Evolutionary conservation across 1,140 invertebrate genomes (phyloP), one percentile per base, ranked within the genome.

Genomic region (Gonatopus flavifemur): DNA sequence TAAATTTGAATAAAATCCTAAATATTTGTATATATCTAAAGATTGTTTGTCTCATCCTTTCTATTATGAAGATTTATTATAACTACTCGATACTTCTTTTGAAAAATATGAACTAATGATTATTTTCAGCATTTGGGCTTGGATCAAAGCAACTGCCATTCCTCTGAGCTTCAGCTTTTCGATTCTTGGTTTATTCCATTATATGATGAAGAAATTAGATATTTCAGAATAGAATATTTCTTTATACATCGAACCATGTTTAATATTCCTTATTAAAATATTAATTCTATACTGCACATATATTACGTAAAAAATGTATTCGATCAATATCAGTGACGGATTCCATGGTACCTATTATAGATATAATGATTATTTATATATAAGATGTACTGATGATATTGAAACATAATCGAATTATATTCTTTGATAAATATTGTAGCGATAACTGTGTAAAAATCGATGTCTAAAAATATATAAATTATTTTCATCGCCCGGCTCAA

Each of bases 91-190:
- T 36, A 7, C 3, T 19, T n/a, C n/a, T n/a, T 50, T 30, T 15
- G 25, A 16, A 15, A 13, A 39, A 28, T 25, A 22, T 19, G 28
- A 55, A 56, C 35, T 30, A 55, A 42, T 47, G 45, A 41, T 35
- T 59, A 70, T 77, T 82, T 83, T 54, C 79, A 90, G 87, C 64
- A 61, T 89, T 16, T 83, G 83, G 81, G 81, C 80, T 22, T 90
- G 88, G 88, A 80, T 90, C 16, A 85, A 83, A 66, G 88, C 86
- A 5, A 85, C 88, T 6, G 82, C 82, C 3, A 76, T 90, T 40
- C 89, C 89, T 7, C 71, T 91, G 7, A 81, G 81, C 21, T 88
- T 90, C 69, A 91, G 88, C 1, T 87, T 91, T 57, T 76, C 82
- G 0, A 83, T 91, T 38, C 70, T 91, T 20, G 81, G 78, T 18